Evolutionary conservation across 2,888 invertebrate species (phyloP).

Genomic region (Drosophila barbarae): DNA sequence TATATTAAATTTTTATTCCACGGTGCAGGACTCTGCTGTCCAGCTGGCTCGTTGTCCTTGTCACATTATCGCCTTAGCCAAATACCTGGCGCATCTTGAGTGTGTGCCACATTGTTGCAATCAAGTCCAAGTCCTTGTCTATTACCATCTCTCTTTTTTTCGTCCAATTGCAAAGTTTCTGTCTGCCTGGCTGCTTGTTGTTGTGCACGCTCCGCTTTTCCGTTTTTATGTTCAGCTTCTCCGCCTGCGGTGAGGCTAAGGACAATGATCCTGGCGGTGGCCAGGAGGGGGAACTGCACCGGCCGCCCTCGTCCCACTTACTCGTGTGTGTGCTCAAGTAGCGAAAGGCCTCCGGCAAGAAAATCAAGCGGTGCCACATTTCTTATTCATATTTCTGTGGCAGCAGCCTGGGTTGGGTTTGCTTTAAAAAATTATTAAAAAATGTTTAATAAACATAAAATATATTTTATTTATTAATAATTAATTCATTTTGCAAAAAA

Average conservation of each 20-base stretch:
- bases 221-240: constrained; percentile 3
- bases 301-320: constrained; percentile 39
- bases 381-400: constrained; percentile 33
- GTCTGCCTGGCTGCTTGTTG: constrained; percentile 35
- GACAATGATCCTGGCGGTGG: constrained; percentile 48
- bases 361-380: constrained; percentile 50
- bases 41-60: constrained; percentile 70
- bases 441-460: no score
- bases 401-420: background rate
- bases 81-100: constrained; percentile 66
- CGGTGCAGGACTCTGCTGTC: constrained; percentile 24
- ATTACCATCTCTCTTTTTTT: constrained; percentile 20
- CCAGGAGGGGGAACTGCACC: constrained; percentile 5
- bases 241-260: constrained; percentile 58
- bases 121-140: constrained; percentile 50
- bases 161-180: constrained; percentile 22
- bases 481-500: background rate
- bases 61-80: constrained; percentile 73
- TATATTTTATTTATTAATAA: background rate
- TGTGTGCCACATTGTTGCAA: constrained; percentile 70
- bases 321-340: constrained; percentile 64
- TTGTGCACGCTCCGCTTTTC: constrained; percentile 65
- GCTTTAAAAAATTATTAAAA: no score
- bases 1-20: background rate
- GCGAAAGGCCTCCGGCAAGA: constrained; percentile 68